phyloP scores from a whole-genome alignment of 1,140 invertebrate species.

The Hydropsyche tenuis region DNA sequence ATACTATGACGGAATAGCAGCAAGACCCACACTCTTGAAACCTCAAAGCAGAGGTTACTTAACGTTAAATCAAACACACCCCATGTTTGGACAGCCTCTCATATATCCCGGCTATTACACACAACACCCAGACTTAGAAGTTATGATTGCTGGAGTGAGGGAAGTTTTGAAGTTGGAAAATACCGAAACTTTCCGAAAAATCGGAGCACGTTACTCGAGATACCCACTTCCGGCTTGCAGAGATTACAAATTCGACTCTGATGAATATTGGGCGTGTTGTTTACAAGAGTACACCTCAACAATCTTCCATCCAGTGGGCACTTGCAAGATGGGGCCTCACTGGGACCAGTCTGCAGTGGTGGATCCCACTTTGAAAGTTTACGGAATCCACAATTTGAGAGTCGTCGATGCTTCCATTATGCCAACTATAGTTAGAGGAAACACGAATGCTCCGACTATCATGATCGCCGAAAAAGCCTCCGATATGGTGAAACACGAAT shows the following conservation, averaged over 20 bases:
- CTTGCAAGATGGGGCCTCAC: slow-evolving; percentile 80
- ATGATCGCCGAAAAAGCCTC: slow-evolving; percentile 76
- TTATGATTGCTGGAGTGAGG: slow-evolving; percentile 66
- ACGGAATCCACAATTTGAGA: slow-evolving; percentile 70
- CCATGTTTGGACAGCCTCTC: slow-evolving; percentile 73
- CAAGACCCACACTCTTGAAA: slow-evolving; percentile 67
- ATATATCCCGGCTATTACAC: slow-evolving; percentile 83
- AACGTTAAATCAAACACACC: slow-evolving; percentile 71
- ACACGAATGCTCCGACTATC: slow-evolving; percentile 71
- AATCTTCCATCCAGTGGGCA: slow-evolving; percentile 78
- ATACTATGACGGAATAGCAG: slow-evolving; percentile 61
- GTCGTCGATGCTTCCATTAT: slow-evolving; percentile 78
- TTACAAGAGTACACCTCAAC: slow-evolving; percentile 70
- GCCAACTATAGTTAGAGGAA: slow-evolving; percentile 66
- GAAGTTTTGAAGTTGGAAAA: slow-evolving; percentile 64
- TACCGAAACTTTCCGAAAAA: slow-evolving; percentile 66
- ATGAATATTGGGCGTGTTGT: slow-evolving; percentile 77
- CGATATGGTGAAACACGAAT: slow-evolving; percentile 69
- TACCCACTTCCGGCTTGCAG: slow-evolving; percentile 68
- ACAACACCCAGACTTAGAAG: slow-evolving; percentile 68
- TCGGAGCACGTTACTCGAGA: slow-evolving; percentile 64
- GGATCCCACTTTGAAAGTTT: slow-evolving; percentile 69
- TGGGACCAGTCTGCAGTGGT: slow-evolving; percentile 72
- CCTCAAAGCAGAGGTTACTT: slow-evolving; percentile 78
- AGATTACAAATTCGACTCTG: slow-evolving; percentile 65